A percentile compares a stretch with the other conserved stretches of the same genome.
These are phyloP conservation scores for Amiota communis DNA, from an alignment of 2,888 invertebrate species.

Conservation along the genomic window DNA sequence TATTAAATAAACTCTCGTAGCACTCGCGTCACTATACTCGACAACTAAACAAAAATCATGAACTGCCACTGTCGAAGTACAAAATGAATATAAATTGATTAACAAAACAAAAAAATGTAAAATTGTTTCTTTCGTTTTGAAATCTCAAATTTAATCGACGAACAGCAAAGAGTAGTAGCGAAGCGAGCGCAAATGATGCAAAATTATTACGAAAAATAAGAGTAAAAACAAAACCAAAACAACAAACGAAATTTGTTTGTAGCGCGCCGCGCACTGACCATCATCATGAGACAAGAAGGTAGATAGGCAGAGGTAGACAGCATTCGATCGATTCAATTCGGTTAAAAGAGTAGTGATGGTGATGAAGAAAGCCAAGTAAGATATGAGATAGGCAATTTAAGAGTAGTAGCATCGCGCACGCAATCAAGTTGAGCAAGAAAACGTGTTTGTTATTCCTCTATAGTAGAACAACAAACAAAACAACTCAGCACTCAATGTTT, in stretches of 20 bases:
- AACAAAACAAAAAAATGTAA: conserved; percentile 52
- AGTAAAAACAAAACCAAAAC: conserved; percentile 12
- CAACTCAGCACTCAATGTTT: too few species aligned
- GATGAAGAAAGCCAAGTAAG: too few species aligned
- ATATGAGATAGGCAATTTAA: neutral
- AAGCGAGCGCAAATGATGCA: neutral
- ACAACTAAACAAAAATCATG: conserved; percentile 35
- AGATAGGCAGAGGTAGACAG: too few species aligned
- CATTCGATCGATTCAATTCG: too few species aligned
- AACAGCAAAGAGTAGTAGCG: conserved; percentile 7
- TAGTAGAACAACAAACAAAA: too few species aligned
- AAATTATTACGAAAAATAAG: conserved; percentile 15
- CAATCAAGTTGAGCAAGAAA: conserved; percentile 15
- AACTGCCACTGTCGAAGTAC: conserved; percentile 53
- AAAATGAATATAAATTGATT: conserved; percentile 65
- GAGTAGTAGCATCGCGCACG: neutral
- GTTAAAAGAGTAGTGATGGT: too few species aligned
- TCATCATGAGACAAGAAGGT: too few species aligned
- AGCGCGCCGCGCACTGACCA: too few species aligned
- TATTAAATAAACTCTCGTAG: conserved; percentile 27
- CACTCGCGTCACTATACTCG: neutral
- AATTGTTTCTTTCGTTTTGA: conserved; percentile 43
- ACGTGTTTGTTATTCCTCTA: conserved; percentile 12
- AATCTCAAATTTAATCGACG: conserved; percentile 5
- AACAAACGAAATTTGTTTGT: neutral